These are phyloP conservation scores for Quiscalus mexicanus DNA, from an alignment of 2,113 vertebrate genomes.

Conservation along the genomic window DNA sequence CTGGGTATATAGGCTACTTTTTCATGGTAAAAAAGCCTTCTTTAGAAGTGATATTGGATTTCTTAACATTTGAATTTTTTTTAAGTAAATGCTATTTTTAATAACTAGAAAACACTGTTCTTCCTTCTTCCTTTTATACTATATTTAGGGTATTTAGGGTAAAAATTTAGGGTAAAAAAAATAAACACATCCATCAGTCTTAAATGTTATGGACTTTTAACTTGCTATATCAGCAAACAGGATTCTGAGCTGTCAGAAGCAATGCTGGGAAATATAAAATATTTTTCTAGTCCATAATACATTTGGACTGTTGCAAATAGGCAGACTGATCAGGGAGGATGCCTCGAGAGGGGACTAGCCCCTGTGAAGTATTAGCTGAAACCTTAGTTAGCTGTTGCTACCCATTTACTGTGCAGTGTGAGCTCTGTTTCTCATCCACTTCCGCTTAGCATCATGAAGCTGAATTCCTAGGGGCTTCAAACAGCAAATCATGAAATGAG, in stretches of 20 bases:
- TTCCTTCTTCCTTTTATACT: neutral
- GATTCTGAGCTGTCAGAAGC: neutral
- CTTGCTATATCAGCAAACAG: neutral
- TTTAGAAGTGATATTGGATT: neutral
- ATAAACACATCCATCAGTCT: neutral
- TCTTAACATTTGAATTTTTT: neutral
- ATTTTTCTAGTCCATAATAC: neutral
- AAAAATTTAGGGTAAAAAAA: neutral
- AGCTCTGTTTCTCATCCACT: neutral
- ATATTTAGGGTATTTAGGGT: neutral
- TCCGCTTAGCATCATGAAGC: neutral
- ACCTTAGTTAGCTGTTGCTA: neutral
- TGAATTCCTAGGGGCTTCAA: neutral
- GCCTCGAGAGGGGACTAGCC: neutral
- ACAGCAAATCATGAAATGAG: neutral
- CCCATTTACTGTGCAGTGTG: rapidly evolving
- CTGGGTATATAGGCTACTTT: neutral
- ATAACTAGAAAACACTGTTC: neutral
- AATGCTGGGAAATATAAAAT: neutral
- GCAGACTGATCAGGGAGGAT: neutral
- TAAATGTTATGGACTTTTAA: neutral
- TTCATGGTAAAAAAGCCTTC: neutral
- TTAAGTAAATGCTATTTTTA: neutral
- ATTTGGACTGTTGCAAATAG: neutral
- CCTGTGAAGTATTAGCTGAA: neutral